Base-by-base conservation (phyloP, 2,888 invertebrate genomes). In the Catocala fraxini region DNA sequence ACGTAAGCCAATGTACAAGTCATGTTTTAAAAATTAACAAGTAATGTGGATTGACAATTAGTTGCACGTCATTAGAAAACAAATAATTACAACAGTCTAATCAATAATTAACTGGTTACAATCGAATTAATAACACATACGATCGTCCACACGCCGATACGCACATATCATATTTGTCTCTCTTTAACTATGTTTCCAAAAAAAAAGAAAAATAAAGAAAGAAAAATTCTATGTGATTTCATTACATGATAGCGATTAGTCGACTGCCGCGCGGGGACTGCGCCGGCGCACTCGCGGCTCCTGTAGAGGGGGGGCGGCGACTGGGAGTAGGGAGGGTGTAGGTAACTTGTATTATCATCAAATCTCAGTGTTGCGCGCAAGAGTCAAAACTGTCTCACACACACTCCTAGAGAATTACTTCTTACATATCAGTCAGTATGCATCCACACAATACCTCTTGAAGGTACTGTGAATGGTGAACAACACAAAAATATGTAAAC, bases 141-240 rank as follows among this genome's bases (percentile, higher is more conserved):
- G 86, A 84, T 91, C 87, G 89, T 90, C 89, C 92, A 93, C 92
- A 92, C 93, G 87, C 87, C 87, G 89, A 89, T 91, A 92, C 93
- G 93, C 93, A 93, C 93, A 93, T 93, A 93, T 93, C 92, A 94
- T 92, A 89, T 88, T 85, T 83, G 82, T 90, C 84, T 89, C 85
- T 88, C 84, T 87, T 87, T 86, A 82, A 86, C 90, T 91, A 90
- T 88, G 86, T 88, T 89, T 90, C 84, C 88, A 89, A 93, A 93
- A 91, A 88, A 86, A 83, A 82, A 82, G 87, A 89, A 89, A n/a
- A 83, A 79, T 86, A 89, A 86, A 79, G 77, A 89, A 89, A 86
- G 83, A 89, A 90, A 86, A 85, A 88, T 88, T 92, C 90, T 92
- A 89, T 91, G 82, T 88, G 86, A 86, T 89, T 83, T 90, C 88